These are phyloP conservation scores for Nezara viridula DNA, from an alignment of 2,888 invertebrate species.

Conservation along the genomic window DNA sequence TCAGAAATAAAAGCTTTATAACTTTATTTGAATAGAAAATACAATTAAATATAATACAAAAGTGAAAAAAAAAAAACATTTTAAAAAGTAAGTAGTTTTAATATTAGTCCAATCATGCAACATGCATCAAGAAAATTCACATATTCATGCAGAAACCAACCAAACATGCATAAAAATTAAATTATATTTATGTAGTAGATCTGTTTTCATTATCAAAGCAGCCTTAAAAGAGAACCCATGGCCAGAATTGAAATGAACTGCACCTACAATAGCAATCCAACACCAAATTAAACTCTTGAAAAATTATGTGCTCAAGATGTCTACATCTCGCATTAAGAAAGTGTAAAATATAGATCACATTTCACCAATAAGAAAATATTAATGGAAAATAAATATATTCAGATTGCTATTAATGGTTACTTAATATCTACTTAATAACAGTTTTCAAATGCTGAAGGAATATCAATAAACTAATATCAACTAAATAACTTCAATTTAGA, in stretches of 20 bases:
- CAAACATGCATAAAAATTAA: constrained; percentile 25
- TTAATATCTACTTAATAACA: background rate
- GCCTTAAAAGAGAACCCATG: constrained; percentile 58
- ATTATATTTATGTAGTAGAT: background rate
- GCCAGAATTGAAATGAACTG: constrained; percentile 56
- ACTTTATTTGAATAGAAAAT: background rate
- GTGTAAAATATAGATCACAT: background rate
- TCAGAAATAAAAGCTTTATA: background rate
- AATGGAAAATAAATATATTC: background rate
- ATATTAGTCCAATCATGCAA: constrained; percentile 29
- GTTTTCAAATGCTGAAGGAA: background rate
- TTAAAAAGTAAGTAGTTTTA: background rate
- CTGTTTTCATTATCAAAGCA: constrained; percentile 55
- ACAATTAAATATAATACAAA: background rate
- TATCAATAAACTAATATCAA: too few species aligned
- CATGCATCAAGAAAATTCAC: constrained; percentile 27
- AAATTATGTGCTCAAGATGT: constrained; percentile 1
- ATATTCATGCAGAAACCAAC: constrained; percentile 30
- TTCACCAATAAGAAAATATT: constrained; percentile 8
- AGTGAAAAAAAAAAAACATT: background rate
- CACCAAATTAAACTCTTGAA: constrained; percentile 48
- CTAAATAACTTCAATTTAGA: background rate
- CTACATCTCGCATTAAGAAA: background rate
- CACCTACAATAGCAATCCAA: constrained; percentile 31
- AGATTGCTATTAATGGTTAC: constrained; percentile 39